Evolutionary conservation across 2,888 invertebrate genomes (phyloP).

Genomic region (Caenorhabditis zanzibari): DNA sequence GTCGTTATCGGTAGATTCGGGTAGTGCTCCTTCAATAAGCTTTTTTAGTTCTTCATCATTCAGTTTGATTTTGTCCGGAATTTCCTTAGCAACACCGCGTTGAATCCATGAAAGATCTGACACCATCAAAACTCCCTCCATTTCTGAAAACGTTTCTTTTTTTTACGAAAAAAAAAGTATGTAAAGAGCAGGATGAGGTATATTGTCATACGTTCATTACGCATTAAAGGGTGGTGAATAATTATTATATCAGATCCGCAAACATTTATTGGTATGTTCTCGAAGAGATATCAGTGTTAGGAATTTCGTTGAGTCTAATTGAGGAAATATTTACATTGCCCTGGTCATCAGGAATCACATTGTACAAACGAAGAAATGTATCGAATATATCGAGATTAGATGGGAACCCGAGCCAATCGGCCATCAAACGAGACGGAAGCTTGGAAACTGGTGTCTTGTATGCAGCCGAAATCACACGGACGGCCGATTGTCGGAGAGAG

Average conservation of each 20-base stretch:
- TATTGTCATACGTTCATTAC: background rate
- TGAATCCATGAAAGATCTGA: constrained; percentile 78
- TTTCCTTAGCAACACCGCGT: constrained; percentile 77
- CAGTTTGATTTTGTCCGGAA: constrained; percentile 79
- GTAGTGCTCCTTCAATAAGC: constrained; percentile 75
- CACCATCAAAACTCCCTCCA: constrained; percentile 74
- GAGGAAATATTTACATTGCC: constrained; percentile 17
- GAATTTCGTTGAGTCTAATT: constrained; percentile 25
- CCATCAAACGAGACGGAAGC: constrained; percentile 26
- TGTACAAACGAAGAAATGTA: constrained; percentile 20
- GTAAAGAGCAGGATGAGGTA: background rate
- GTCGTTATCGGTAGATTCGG: constrained; percentile 66
- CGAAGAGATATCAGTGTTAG: constrained; percentile 5
- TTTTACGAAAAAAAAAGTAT: background rate
- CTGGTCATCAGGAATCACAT: constrained; percentile 28
- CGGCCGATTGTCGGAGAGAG: constrained; percentile 46
- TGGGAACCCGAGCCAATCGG: constrained; percentile 55
- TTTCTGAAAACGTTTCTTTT: constrained; percentile 11
- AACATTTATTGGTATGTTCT: constrained; percentile 35
- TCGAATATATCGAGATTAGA: constrained; percentile 1
- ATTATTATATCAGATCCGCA: background rate
- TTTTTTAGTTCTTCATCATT: constrained; percentile 74
- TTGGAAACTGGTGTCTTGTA: constrained; percentile 55
- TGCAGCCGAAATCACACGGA: constrained; percentile 52
- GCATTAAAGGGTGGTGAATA: background rate